These are phyloP conservation scores for Hyperoplus lanceolatus DNA, from an alignment of 2,797 vertebrate genomes.

Conservation along the genomic window DNA sequence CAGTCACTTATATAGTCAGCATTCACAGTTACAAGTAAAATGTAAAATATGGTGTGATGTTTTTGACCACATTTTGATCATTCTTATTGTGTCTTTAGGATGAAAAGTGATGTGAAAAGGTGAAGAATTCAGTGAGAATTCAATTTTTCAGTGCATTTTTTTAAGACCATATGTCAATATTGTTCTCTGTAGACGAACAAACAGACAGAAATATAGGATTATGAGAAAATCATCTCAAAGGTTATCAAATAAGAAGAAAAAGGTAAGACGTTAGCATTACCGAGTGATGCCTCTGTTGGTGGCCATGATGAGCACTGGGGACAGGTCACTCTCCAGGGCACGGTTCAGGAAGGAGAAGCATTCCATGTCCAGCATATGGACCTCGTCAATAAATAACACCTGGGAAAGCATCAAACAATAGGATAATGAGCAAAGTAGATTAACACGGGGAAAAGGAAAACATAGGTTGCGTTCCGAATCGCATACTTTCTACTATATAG, in stretches of 20 bases:
- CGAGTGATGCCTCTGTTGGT: slow-evolving; percentile 97
- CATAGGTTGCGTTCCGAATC: neutral
- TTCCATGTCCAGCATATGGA: slow-evolving; percentile 98
- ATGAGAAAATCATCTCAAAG: neutral
- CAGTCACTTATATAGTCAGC: neutral
- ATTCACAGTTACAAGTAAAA: neutral
- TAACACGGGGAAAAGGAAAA: neutral
- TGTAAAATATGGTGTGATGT: neutral
- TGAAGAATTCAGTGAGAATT: neutral
- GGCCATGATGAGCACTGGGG: slow-evolving; percentile 96
- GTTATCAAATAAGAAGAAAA: neutral
- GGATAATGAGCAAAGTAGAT: neutral
- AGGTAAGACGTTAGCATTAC: slow-evolving; percentile 67
- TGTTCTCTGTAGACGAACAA: neutral
- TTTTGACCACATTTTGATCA: neutral
- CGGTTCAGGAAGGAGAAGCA: slow-evolving; percentile 97
- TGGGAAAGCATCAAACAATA: slow-evolving; percentile 57
- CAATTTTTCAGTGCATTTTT: neutral
- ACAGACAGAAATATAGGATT: neutral
- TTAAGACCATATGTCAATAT: neutral
- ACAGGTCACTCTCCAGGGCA: slow-evolving; percentile 95
- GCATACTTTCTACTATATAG: too few relatives aligned
- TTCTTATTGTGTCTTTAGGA: neutral
- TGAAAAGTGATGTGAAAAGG: neutral
- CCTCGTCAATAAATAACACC: slow-evolving; percentile 97